phyloP scores from a whole-genome alignment of 92 coral and sea anemone species.

The Palythoa grandiflora region DNA sequence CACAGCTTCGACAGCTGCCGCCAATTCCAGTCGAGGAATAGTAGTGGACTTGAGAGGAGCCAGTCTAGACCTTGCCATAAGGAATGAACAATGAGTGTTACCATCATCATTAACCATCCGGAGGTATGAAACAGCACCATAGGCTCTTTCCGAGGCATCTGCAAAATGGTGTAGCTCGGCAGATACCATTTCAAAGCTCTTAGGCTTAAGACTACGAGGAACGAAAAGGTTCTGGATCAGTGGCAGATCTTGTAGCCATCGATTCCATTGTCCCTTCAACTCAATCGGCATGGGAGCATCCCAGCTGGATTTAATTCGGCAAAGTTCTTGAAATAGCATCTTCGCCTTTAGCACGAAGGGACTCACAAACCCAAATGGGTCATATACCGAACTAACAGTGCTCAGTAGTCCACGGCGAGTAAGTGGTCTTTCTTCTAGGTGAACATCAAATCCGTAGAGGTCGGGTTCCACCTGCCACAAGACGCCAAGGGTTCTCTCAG shows the following conservation, averaged over 20 bases:
- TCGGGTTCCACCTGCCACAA: constrained; percentile 26
- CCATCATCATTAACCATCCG: constrained; percentile 39
- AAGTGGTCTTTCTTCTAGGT: constrained; percentile 48
- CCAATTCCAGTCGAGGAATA: constrained; percentile 59
- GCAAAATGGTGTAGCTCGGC: constrained; percentile 54
- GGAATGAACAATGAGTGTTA: constrained; percentile 55
- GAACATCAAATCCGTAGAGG: constrained; percentile 44
- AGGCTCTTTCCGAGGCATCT: constrained; percentile 53
- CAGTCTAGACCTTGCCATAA: constrained; percentile 54
- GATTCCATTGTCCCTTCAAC: constrained; percentile 40
- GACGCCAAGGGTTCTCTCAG: constrained; percentile 58
- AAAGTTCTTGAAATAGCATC: constrained; percentile 55
- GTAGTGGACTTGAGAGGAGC: constrained; percentile 58
- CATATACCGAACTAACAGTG: constrained; percentile 54
- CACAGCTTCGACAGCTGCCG: constrained; percentile 66
- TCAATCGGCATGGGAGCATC: constrained; percentile 46
- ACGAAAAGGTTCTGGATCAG: constrained; percentile 41
- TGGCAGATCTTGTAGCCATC: constrained; percentile 50
- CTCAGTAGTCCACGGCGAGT: constrained; percentile 60
- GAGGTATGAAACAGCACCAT: constrained; percentile 54
- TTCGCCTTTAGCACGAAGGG: constrained; percentile 57
- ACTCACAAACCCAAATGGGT: constrained; percentile 61
- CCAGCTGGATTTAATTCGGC: constrained; percentile 48
- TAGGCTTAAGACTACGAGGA: constrained; percentile 50
- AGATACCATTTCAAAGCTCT: constrained; percentile 14